Evolutionary conservation across 2,888 invertebrate genomes (phyloP).

Genomic region (Eristalinus aeneus): DNA sequence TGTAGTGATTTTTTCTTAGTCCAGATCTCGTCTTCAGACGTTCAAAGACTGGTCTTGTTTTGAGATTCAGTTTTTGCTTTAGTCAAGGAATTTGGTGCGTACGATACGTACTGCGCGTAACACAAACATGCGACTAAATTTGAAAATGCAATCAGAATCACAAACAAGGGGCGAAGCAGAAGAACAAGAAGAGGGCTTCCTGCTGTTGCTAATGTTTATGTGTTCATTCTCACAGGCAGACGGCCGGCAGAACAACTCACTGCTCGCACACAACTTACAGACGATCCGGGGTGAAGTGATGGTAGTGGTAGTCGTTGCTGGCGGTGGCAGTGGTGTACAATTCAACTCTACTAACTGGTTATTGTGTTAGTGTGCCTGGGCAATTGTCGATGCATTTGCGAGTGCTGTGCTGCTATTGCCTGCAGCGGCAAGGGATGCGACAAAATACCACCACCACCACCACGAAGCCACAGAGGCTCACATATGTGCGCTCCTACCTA

Average conservation of each 20-base stretch:
- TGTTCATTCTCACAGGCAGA: slow-evolving; percentile 13
- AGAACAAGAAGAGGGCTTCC: slow-evolving; percentile 53
- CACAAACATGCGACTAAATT: slow-evolving; percentile 68
- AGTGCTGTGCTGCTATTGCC: slow-evolving; percentile 19
- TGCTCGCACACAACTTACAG: neutral
- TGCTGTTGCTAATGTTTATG: slow-evolving; percentile 41
- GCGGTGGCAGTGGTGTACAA: slow-evolving; percentile 20
- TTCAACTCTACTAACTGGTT: slow-evolving; percentile 67
- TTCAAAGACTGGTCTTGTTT: slow-evolving; percentile 6
- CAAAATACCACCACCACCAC: slow-evolving; percentile 38
- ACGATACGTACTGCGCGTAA: slow-evolving; percentile 66
- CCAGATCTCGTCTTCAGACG: neutral
- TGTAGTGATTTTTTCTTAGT: slow-evolving; percentile 1
- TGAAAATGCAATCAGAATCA: slow-evolving; percentile 67
- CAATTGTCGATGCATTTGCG: slow-evolving; percentile 37
- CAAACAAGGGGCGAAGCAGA: slow-evolving; percentile 65
- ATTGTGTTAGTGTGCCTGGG: slow-evolving; percentile 59
- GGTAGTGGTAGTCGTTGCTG: slow-evolving; percentile 23
- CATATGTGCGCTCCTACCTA: neutral
- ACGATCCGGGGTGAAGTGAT: neutral
- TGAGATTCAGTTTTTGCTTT: neutral
- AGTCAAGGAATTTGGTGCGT: slow-evolving; percentile 24
- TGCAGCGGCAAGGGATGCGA: slow-evolving; percentile 65
- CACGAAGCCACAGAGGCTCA: neutral
- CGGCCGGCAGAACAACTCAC: slow-evolving; percentile 1